These are phyloP conservation scores for Eupsilia transversa DNA, from an alignment of 2,888 invertebrate genomes.

Conservation along the genomic window DNA sequence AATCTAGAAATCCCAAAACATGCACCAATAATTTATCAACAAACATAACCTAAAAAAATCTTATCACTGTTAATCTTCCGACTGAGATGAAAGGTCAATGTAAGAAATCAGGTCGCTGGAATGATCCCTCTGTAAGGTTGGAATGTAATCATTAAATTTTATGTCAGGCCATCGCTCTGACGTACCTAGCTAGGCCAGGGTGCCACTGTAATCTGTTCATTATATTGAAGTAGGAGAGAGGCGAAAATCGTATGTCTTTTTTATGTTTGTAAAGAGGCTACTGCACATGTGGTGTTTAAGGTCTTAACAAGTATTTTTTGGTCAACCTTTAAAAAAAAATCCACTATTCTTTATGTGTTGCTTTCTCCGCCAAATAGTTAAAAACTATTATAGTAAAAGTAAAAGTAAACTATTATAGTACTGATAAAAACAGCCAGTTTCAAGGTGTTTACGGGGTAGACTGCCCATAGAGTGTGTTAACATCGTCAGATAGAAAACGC, in stretches of 20 bases:
- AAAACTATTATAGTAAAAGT: no score
- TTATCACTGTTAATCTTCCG: constrained; percentile 10
- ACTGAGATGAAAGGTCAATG: constrained; percentile 12
- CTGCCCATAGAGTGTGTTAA: no score
- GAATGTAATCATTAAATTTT: constrained; percentile 41
- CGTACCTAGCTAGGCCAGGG: not conserved
- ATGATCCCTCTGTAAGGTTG: constrained; percentile 12
- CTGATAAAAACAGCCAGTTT: no score
- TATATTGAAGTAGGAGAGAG: not conserved
- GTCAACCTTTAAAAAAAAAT: no score
- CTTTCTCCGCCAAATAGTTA: no score
- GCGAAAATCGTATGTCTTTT: not conserved
- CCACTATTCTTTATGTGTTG: no score
- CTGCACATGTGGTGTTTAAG: not conserved
- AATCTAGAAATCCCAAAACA: not conserved
- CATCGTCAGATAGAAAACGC: no score
- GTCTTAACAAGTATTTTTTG: not conserved
- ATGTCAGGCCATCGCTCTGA: constrained; percentile 3
- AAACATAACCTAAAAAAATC: not conserved
- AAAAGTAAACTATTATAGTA: no score
- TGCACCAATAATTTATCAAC: not conserved
- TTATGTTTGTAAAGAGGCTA: no score
- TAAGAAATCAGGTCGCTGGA: constrained; percentile 16
- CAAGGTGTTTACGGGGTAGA: no score
- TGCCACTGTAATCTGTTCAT: constrained; percentile 14